Conservation (phyloP, 2,888 invertebrate species). For the Phengaris arion region DNA sequence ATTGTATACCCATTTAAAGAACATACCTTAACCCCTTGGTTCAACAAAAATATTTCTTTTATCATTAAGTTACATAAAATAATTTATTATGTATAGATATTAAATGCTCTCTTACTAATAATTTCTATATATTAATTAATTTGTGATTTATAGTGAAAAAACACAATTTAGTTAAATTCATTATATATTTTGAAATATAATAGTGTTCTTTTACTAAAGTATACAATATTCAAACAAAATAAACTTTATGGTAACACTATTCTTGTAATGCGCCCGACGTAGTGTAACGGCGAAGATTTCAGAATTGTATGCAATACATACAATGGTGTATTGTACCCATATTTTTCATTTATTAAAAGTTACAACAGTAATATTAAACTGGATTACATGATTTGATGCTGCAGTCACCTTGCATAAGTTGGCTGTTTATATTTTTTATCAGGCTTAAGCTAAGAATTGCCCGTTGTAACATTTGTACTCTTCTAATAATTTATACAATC, state of each 20-base stretch:
- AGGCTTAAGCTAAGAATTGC: neutral
- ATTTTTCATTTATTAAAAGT: too few relatives aligned
- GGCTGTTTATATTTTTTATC: too few relatives aligned
- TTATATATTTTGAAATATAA: neutral
- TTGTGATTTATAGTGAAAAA: neutral
- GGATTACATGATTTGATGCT: too few relatives aligned
- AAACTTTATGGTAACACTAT: too few relatives aligned
- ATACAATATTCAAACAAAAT: too few relatives aligned
- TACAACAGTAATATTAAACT: too few relatives aligned
- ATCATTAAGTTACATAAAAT: neutral
- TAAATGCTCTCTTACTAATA: neutral
- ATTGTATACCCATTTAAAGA: neutral
- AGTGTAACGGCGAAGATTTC: too few relatives aligned
- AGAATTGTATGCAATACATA: too few relatives aligned
- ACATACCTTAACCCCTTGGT: neutral
- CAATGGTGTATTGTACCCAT: too few relatives aligned
- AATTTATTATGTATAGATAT: neutral
- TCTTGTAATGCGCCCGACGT: too few relatives aligned
- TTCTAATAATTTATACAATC: neutral
- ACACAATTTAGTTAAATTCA: neutral
- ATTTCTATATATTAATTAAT: neutral
- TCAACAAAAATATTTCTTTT: neutral
- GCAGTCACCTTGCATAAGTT: too few relatives aligned
- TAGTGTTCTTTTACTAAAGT: neutral
- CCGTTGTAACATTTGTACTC: neutral